Evolutionary conservation across 53 echinoderm and acorn worm genomes (phyloP), one percentile per base, ranked within the genome.

Genomic region (Echinarachnius parma): DNA sequence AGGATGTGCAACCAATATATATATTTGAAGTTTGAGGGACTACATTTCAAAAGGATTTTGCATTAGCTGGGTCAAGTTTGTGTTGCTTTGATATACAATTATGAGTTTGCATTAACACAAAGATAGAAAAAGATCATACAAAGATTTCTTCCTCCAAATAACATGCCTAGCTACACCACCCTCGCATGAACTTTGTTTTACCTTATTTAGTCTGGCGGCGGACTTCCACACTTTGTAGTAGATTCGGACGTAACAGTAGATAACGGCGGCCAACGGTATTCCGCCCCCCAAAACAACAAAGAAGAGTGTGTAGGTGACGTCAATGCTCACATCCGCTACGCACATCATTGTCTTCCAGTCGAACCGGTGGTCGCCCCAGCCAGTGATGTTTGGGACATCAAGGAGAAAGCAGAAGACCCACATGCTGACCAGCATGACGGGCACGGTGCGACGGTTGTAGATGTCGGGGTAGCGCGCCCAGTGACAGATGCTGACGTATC

Each of bases 401-500:
- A 84, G 35, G 2, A 60, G 54, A 52, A 70, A 77, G 45, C 78
- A 68, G 13, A 78, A 1, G 4, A 79, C 3, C 85, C 85, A 84
- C 2, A 80, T 52, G 4, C 34, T 64, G 4, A 42, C 72, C 9
- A 79, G 34, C 16, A 84, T 61, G 37, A 55, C 61, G 5, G 64
- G 61, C 0, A 78, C 42, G 1, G 78, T 84, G 25, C 59, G 71
- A 29, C 28, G n/a, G 64, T 69, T 84, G 77, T 79, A 84, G 19
- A 79, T 21, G 9, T 26, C 35, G 36, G 37, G 39, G 64, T 84
- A 84, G 2, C 23, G 4, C 32, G 21, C 48, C 15, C 39, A 21
- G 46, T 84, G 84, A 31, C 84, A 84, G 59, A 84, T 78, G 11
- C 69, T 46, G 20, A 84, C 62, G 70, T 84, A 84, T n/a, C 84